A percentile compares a stretch with the other conserved stretches of the same genome.
Conservation (phyloP, 2,797 vertebrate species). For the Chiloscyllium punctatum region DNA sequence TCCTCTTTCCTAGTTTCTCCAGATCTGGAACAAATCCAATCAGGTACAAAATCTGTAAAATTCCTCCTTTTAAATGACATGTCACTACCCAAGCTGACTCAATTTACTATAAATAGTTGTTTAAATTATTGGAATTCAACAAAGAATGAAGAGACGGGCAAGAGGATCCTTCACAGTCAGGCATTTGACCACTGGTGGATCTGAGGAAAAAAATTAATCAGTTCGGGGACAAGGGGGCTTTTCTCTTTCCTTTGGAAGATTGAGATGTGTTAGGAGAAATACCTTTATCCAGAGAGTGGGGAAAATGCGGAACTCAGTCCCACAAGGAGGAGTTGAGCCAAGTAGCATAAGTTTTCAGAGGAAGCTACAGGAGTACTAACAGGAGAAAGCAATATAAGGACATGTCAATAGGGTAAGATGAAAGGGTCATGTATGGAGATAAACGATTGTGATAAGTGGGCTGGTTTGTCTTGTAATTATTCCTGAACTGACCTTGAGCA, state of each 20-base stretch:
- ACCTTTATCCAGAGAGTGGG: neutral
- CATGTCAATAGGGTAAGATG: neutral
- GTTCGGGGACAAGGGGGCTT: neutral
- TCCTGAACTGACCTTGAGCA: neutral
- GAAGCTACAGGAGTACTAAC: neutral
- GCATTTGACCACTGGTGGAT: neutral
- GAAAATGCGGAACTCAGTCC: neutral
- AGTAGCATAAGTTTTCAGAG: neutral
- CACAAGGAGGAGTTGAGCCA: neutral
- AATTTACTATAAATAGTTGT: neutral
- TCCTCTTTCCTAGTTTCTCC: neutral
- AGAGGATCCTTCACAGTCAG: neutral
- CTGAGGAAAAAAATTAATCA: too few relatives aligned
- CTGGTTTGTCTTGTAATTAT: neutral
- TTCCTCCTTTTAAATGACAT: neutral
- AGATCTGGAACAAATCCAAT: neutral
- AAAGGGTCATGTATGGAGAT: neutral
- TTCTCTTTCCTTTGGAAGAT: neutral
- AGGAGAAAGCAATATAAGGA: neutral
- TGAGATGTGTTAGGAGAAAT: neutral
- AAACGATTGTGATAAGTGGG: neutral
- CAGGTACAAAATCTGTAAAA: neutral
- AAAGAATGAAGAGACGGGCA: neutral
- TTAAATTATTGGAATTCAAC: neutral
- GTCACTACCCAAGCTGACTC: neutral